Percentiles rank a stretch among this genome's conserved stretches.
phyloP scores from a whole-genome alignment of 1,140 invertebrate species.

The Solenopsis invicta region DNA sequence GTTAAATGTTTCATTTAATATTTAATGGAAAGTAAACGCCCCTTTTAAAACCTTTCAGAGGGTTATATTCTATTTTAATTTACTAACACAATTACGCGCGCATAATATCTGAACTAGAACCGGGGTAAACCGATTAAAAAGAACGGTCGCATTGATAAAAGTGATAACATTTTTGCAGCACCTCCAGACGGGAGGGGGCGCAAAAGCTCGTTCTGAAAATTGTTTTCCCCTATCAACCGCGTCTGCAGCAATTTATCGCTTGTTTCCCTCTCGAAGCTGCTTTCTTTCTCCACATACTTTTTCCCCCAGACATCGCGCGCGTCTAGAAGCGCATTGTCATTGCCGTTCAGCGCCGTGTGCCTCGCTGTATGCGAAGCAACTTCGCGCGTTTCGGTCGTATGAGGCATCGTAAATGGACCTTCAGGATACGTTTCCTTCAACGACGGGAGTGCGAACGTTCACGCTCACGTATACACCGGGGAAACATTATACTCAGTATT shows the following conservation, averaged over 20 bases:
- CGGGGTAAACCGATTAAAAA: background rate
- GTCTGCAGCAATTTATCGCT: background rate
- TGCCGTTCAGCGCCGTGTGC: background rate
- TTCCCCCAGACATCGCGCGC: background rate
- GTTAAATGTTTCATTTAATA: slow-evolving; percentile 35
- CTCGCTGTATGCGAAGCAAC: slow-evolving; percentile 4
- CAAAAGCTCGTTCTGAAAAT: background rate
- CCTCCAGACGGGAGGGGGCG: background rate
- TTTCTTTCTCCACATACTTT: background rate
- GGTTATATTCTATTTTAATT: background rate
- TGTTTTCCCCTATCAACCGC: background rate
- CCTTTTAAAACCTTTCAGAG: slow-evolving; percentile 2
- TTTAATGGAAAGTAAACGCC: slow-evolving; percentile 25
- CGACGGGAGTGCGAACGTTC: slow-evolving; percentile 9
- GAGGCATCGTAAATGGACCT: slow-evolving; percentile 42
- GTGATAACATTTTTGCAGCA: background rate
- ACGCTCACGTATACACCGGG: slow-evolving; percentile 53
- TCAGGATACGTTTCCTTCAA: slow-evolving; percentile 52
- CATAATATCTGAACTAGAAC: background rate
- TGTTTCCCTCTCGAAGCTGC: background rate
- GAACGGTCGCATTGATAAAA: background rate
- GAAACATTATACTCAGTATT: slow-evolving; percentile 67
- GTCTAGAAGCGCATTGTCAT: background rate
- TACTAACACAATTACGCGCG: background rate
- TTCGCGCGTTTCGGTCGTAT: slow-evolving; percentile 40